Base-by-base conservation (phyloP, 2,797 vertebrate genomes). In the Propithecus perrieri region DNA sequence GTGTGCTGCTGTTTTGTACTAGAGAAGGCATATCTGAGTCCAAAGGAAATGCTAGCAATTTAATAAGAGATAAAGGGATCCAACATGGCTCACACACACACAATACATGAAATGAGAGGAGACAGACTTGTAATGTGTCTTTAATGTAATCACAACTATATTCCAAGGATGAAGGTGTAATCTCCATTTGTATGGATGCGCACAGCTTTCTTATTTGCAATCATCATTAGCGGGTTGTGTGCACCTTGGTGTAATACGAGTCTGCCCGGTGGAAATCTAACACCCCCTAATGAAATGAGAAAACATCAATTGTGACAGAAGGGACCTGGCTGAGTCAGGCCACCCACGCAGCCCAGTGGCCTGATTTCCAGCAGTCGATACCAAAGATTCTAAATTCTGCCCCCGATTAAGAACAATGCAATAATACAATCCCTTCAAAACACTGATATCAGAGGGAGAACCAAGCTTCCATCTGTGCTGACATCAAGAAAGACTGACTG, bases 1-100 rank as follows among this genome's bases (percentile, higher is more conserved):
- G 97, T 96, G 97, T 94, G 97, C 96, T 97, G 97, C 97, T 95
- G 97, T 94, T 96, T 97, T 95, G 94, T 90, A 28, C 33, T 93
- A 93, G 76, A 92, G 91, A 94, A 93, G 91, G 50, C 46, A 0
- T 28, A 53, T 89, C 92, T 59, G 93, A 80, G 61, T 94, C 85
- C 67, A 65, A 53, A 94, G 94, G 89, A 93, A 95, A 96, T 65
- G 85, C 94, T 85, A 7, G 43, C 80, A 85, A 24, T 94, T 85
- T 63, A 88, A 93, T 71, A 80, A 80, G 91, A 91, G 94, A 89
- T 95, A 91, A 96, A 93, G 76, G 71, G 93, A 95, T 96, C 93
- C 78, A 65, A 30, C 84, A 59, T 7, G 28, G 67, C 80, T 94
- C 94, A 78, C 95, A 84, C 30, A 84, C 30, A n/a, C 75, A 88